Percentiles rank a stretch among this genome's conserved stretches.
Evolutionary conservation across 2,797 vertebrate species (phyloP).

Genomic region (Syndactyla subalaris): DNA sequence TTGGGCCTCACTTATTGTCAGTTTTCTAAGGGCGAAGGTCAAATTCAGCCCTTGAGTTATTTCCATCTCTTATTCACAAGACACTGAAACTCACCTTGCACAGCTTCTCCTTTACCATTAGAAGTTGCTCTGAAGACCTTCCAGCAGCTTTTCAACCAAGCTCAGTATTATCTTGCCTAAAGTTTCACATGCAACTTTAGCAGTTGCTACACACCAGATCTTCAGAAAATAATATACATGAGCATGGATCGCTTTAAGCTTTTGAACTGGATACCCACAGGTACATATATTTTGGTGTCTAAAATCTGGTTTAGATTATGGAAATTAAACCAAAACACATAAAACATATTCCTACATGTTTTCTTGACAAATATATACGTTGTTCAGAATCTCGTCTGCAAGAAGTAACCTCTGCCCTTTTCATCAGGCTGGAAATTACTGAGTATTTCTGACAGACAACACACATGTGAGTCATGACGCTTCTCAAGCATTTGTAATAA

Average conservation of each 20-base stretch:
- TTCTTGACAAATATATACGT: background rate
- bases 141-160: background rate
- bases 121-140: background rate
- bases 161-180: background rate
- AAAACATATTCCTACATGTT: background rate
- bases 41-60: background rate
- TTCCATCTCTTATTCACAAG: background rate
- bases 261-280: background rate
- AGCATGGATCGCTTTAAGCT: background rate
- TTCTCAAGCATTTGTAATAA: background rate
- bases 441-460: background rate
- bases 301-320: background rate
- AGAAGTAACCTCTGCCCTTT: background rate
- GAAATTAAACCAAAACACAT: background rate
- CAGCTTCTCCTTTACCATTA: background rate
- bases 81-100: background rate
- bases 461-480: background rate
- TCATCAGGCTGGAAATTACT: background rate
- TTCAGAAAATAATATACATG: background rate
- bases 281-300: background rate
- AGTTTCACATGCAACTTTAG: background rate
- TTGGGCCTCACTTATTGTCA: background rate
- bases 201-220: background rate
- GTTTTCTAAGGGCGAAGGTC: background rate
- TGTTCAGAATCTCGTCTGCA: background rate